A percentile compares a stretch with the other conserved stretches of the same genome.
phyloP scores from a whole-genome alignment of 2,797 vertebrate genomes.

The Epinephelus coioides region DNA sequence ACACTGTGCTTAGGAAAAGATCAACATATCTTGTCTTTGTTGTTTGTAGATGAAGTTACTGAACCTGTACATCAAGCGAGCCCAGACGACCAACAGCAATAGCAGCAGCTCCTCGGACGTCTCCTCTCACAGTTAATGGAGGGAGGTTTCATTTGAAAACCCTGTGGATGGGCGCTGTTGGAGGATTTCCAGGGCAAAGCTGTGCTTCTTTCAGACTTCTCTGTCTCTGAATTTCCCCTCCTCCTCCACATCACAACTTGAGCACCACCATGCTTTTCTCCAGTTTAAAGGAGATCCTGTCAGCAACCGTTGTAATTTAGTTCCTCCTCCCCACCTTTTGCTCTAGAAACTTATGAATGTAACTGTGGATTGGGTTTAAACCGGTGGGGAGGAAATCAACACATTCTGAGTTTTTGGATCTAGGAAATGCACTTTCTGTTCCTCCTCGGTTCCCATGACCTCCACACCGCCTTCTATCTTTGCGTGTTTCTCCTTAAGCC shows the following conservation, averaged over 20 bases:
- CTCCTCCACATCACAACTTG: conserved; percentile 61
- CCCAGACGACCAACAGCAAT: conserved; percentile 98
- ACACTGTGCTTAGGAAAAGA: background rate
- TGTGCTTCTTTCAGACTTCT: conserved; percentile 85
- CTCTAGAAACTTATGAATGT: conserved; percentile 60
- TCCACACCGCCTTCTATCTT: conserved; percentile 14
- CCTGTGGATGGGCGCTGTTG: background rate
- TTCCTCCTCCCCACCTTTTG: background rate
- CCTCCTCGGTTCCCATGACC: background rate
- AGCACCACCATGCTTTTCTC: conserved; percentile 18
- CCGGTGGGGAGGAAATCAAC: conserved; percentile 7
- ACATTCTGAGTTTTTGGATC: conserved; percentile 22
- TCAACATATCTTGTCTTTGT: conserved; percentile 8
- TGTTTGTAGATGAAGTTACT: conserved; percentile 96
- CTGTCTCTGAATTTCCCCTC: conserved; percentile 77
- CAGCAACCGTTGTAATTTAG: background rate
- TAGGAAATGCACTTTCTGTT: conserved; percentile 39
- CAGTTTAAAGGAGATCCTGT: conserved; percentile 5
- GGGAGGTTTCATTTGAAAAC: conserved; percentile 1
- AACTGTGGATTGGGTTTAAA: conserved; percentile 41
- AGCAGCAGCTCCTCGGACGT: conserved; percentile 99
- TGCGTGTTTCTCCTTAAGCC: conserved; percentile 1
- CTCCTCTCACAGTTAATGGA: conserved; percentile 96
- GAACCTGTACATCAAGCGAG: conserved; percentile 98
- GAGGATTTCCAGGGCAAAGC: conserved; percentile 37